Percentiles rank a stretch among this genome's conserved stretches.
Evolutionary conservation across 1,140 invertebrate genomes (phyloP).

Genomic region (Drosophila elegans): DNA sequence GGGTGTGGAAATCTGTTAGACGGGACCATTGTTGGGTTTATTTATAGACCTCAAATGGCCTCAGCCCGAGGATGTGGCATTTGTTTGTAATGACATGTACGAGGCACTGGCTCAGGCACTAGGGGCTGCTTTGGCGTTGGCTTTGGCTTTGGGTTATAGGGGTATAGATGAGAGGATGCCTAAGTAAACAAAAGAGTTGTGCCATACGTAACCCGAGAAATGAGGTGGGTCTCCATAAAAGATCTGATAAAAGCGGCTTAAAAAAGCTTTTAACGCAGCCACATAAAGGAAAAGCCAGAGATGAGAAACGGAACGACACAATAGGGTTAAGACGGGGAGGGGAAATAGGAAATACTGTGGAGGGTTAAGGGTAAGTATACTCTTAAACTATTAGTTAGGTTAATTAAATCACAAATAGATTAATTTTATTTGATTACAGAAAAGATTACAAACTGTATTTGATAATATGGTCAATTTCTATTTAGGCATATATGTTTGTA

Average conservation of each 20-base stretch:
- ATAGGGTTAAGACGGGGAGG: slow-evolving; percentile 6
- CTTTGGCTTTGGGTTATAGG: neutral
- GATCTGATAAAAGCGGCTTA: slow-evolving; percentile 59
- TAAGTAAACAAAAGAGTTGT: slow-evolving; percentile 72
- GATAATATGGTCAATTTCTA: no score
- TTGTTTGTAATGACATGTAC: slow-evolving; percentile 60
- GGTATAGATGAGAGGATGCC: slow-evolving; percentile 31
- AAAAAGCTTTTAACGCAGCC: slow-evolving; percentile 64
- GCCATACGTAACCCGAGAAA: slow-evolving; percentile 41
- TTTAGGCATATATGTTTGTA: no score
- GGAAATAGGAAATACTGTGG: neutral
- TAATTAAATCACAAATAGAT: slow-evolving; percentile 30
- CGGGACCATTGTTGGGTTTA: slow-evolving; percentile 64
- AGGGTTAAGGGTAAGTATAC: slow-evolving; percentile 16
- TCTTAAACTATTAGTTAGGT: slow-evolving; percentile 12
- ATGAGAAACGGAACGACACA: slow-evolving; percentile 13
- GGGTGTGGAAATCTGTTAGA: slow-evolving; percentile 45
- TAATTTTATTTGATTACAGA: slow-evolving; percentile 11
- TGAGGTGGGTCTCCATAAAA: slow-evolving; percentile 45
- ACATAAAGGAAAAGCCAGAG: slow-evolving; percentile 38
- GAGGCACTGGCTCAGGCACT: neutral
- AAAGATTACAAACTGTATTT: neutral
- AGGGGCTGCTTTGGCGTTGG: neutral
- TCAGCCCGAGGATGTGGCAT: slow-evolving; percentile 60
- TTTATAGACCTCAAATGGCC: slow-evolving; percentile 74